Percentiles rank a stretch among this genome's conserved stretches.
Evolutionary conservation across 2,888 invertebrate genomes (phyloP).

Genomic region (Drosophila merina): DNA sequence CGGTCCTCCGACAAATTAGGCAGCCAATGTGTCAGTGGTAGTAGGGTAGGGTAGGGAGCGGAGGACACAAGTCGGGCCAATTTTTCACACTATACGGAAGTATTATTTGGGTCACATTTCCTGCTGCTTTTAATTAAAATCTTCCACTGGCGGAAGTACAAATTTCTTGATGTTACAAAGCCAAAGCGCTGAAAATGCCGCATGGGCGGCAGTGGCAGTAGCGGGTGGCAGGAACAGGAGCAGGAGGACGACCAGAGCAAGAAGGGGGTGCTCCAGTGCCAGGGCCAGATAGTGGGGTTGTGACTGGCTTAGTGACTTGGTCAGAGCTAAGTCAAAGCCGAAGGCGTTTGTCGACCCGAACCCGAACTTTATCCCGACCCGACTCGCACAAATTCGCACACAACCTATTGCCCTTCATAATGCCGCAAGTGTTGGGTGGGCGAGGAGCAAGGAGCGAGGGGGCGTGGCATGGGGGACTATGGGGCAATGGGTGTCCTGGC

Average conservation of each 20-base stretch:
- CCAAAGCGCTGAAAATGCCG: slow-evolving; percentile 42
- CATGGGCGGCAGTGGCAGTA: slow-evolving; percentile 14
- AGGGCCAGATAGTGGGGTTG: slow-evolving; percentile 20
- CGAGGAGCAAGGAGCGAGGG: neutral
- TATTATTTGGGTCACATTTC: slow-evolving; percentile 80
- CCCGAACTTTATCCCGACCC: slow-evolving; percentile 50
- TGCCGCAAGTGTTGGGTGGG: slow-evolving; percentile 22
- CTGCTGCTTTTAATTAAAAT: slow-evolving; percentile 79
- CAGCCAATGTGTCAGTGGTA: slow-evolving; percentile 35
- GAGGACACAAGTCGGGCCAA: slow-evolving; percentile 40
- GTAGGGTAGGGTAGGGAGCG: neutral
- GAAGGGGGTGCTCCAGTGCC: neutral
- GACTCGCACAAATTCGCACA: slow-evolving; percentile 46
- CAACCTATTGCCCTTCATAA: slow-evolving; percentile 78
- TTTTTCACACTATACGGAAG: slow-evolving; percentile 78
- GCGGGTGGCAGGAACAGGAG: neutral
- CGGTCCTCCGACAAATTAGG: slow-evolving; percentile 58
- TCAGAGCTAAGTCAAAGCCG: slow-evolving; percentile 52
- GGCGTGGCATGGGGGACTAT: slow-evolving; percentile 4
- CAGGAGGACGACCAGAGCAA: neutral
- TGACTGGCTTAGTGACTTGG: slow-evolving; percentile 58
- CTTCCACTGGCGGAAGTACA: slow-evolving; percentile 72
- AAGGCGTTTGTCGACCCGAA: slow-evolving; percentile 47
- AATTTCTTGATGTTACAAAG: slow-evolving; percentile 69
- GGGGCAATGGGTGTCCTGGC: slow-evolving; percentile 28